Evolutionary conservation across 1,140 invertebrate species (phyloP).

Genomic region (Drosophila kikkawai): DNA sequence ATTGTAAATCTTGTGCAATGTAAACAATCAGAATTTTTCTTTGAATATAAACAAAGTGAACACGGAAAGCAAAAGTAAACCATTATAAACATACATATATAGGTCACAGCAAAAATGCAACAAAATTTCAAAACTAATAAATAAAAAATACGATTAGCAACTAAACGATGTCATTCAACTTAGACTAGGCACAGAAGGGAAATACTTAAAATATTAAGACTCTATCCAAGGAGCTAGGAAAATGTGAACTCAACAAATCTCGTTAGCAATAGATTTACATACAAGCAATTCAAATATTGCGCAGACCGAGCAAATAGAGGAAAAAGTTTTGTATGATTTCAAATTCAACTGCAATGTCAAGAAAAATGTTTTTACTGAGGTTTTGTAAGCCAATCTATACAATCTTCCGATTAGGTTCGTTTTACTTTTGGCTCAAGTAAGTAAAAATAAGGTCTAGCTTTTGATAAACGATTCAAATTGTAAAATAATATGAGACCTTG

Average conservation of each 20-base stretch:
- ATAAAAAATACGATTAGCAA: slow-evolving; percentile 37
- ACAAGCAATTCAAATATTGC: slow-evolving; percentile 27
- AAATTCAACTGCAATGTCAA: slow-evolving; percentile 30
- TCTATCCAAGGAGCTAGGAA: slow-evolving; percentile 46
- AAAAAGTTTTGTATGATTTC: slow-evolving; percentile 29
- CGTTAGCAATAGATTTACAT: slow-evolving; percentile 62
- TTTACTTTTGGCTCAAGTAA: slow-evolving; percentile 34
- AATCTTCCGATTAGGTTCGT: slow-evolving; percentile 40
- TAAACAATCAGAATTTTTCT: slow-evolving; percentile 84
- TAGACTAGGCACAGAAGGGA: slow-evolving; percentile 61
- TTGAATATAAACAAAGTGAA: slow-evolving; percentile 72
- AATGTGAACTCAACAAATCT: slow-evolving; percentile 32
- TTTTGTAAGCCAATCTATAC: slow-evolving; percentile 56
- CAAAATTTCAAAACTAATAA: slow-evolving; percentile 48
- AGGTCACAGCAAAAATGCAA: slow-evolving; percentile 45
- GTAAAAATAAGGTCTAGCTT: slow-evolving; percentile 68
- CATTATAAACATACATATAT: slow-evolving; percentile 20
- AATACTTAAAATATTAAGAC: slow-evolving; percentile 57
- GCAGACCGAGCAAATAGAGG: slow-evolving; percentile 12
- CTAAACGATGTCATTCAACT: slow-evolving; percentile 61
- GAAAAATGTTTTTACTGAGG: slow-evolving; percentile 43
- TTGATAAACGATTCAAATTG: slow-evolving; percentile 64
- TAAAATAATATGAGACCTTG: slow-evolving; percentile 43
- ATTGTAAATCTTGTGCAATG: slow-evolving; percentile 85
- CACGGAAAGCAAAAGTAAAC: slow-evolving; percentile 22